phyloP scores from a whole-genome alignment of 2,888 invertebrate species.

The Tipula vernalis region DNA sequence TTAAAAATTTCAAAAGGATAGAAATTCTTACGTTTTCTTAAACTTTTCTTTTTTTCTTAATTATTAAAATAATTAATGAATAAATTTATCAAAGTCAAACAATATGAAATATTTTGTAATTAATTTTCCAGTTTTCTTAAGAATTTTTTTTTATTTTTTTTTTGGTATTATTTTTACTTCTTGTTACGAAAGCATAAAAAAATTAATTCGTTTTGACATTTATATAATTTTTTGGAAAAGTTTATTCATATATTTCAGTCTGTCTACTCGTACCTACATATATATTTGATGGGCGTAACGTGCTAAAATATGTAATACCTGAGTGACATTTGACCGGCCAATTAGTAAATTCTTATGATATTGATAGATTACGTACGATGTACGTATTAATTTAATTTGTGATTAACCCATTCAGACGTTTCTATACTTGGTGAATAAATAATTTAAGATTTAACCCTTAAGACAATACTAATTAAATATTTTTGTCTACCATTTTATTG shows the following conservation, averaged over 20 bases:
- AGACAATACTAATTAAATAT: no score
- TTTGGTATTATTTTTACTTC: neutral
- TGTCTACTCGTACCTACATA: neutral
- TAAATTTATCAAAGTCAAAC: constrained; percentile 4
- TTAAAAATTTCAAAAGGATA: neutral
- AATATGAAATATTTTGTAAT: neutral
- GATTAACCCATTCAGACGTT: neutral
- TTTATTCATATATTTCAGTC: neutral
- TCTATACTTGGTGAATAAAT: neutral
- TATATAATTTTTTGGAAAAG: neutral
- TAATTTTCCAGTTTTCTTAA: neutral
- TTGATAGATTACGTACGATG: neutral
- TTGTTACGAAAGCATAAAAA: neutral
- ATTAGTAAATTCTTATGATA: neutral
- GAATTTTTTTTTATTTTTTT: no score
- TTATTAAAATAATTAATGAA: constrained; percentile 4
- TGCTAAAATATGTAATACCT: neutral
- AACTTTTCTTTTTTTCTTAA: neutral
- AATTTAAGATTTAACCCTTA: no score
- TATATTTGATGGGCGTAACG: neutral
- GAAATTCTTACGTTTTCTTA: neutral
- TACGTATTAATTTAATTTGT: neutral
- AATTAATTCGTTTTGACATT: neutral
- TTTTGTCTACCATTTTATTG: no score
- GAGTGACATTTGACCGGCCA: neutral